Percentiles rank a stretch among this genome's conserved stretches.
Evolutionary conservation across 2,113 vertebrate genomes (phyloP).

Genomic region (Elaphurus davidianus): DNA sequence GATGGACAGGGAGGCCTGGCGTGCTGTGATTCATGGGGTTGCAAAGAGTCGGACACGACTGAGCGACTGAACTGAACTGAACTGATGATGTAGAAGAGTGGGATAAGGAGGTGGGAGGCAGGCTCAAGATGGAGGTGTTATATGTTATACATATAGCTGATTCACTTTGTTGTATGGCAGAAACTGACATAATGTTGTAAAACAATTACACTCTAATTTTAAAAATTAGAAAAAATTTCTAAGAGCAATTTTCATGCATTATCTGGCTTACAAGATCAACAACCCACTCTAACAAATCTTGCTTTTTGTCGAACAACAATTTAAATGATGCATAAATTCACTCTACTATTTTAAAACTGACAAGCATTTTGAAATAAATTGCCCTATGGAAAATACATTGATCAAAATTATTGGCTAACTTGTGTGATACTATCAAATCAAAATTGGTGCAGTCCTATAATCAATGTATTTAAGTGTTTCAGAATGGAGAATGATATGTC

Average conservation of each 20-base stretch:
- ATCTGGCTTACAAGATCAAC: neutral
- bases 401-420: neutral
- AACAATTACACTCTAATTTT: neutral
- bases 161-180: neutral
- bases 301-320: neutral
- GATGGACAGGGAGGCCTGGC: too few relatives aligned
- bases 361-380: neutral
- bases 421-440: neutral
- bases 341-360: neutral
- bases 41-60: too few relatives aligned
- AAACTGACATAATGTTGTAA: neutral
- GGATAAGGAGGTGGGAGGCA: neutral
- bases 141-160: neutral
- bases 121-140: neutral
- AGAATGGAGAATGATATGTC: neutral
- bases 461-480: neutral
- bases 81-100: neutral
- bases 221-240: neutral
- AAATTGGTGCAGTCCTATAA: neutral
- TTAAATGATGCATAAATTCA: neutral
- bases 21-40: too few relatives aligned
- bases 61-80: too few relatives aligned
- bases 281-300: neutral
- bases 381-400: neutral
- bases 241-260: neutral